phyloP scores from a whole-genome alignment of 1,140 invertebrate genomes.

The Leptinotarsa defecta region DNA sequence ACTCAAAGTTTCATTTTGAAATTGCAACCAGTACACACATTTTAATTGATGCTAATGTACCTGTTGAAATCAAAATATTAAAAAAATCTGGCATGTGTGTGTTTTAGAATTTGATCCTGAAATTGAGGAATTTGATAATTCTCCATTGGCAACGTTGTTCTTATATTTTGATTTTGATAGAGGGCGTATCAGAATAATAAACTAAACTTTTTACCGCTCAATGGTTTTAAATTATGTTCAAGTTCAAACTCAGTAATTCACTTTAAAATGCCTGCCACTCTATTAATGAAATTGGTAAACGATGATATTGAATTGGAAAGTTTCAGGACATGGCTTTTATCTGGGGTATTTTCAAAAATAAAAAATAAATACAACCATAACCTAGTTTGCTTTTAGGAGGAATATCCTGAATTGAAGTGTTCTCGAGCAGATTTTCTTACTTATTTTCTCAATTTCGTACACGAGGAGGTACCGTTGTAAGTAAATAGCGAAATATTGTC shows the following conservation, averaged over 20 bases:
- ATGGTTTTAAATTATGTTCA: constrained; percentile 11
- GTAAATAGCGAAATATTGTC: constrained; percentile 18
- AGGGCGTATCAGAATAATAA: neutral
- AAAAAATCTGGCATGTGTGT: too few species aligned
- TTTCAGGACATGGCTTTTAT: constrained; percentile 38
- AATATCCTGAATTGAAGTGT: constrained; percentile 38
- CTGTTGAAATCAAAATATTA: too few species aligned
- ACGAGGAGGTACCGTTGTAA: constrained; percentile 48
- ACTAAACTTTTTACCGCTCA: neutral
- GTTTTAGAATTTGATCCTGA: too few species aligned
- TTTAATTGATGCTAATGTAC: too few species aligned
- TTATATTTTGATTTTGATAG: too few species aligned
- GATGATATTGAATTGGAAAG: constrained; percentile 29
- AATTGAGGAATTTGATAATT: too few species aligned
- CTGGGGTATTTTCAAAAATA: constrained; percentile 29
- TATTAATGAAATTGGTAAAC: constrained; percentile 32
- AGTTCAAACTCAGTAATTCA: neutral
- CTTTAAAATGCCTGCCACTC: constrained; percentile 28
- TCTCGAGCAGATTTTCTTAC: constrained; percentile 48
- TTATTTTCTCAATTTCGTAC: constrained; percentile 52
- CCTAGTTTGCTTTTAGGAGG: constrained; percentile 33
- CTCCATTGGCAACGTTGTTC: too few species aligned
- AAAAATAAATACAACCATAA: constrained; percentile 28
- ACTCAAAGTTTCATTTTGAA: too few species aligned
- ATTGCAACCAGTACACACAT: too few species aligned